These are phyloP conservation scores for Artemisiospiza belli DNA, from an alignment of 2,113 vertebrate species.

Conservation along the genomic window DNA sequence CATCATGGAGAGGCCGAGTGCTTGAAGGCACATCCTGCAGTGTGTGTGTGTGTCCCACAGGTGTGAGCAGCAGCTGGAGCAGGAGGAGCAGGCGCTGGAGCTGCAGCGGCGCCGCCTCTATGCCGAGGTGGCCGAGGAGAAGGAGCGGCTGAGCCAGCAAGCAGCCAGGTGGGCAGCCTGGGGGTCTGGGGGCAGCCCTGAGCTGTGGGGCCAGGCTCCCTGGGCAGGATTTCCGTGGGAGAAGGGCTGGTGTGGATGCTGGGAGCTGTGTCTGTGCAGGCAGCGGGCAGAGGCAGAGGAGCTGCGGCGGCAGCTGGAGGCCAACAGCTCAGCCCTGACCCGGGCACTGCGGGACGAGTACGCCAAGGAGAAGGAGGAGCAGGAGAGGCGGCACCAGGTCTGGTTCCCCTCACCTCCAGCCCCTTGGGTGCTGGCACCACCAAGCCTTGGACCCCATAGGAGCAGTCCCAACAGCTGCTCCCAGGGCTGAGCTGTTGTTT, in stretches of 20 bases:
- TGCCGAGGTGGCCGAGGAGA: slow-evolving; percentile 88
- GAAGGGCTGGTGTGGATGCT: neutral
- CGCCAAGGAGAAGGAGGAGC: slow-evolving; percentile 85
- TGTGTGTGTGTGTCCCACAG: slow-evolving; percentile 43
- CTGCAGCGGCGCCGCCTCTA: slow-evolving; percentile 88
- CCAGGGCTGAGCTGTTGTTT: neutral
- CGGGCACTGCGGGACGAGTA: slow-evolving; percentile 84
- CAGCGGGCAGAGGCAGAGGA: slow-evolving; percentile 88
- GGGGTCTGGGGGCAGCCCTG: neutral
- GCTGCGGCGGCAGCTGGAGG: slow-evolving; percentile 85
- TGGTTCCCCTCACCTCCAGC: neutral
- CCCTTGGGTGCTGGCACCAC: neutral
- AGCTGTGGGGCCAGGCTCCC: neutral
- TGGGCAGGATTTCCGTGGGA: accelerated
- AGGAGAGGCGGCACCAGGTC: slow-evolving; percentile 91
- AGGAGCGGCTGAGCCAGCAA: slow-evolving; percentile 87
- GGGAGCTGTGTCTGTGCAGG: slow-evolving; percentile 75
- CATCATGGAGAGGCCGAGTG: accelerated
- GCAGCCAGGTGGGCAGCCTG: slow-evolving; percentile 79
- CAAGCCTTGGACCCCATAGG: accelerated
- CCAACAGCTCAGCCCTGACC: slow-evolving; percentile 78
- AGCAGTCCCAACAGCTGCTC: neutral
- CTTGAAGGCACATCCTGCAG: accelerated
- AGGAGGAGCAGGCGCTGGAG: slow-evolving; percentile 87
- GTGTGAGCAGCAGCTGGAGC: slow-evolving; percentile 90